Conservation (phyloP, 2,888 invertebrate genomes). For the Drosophila subsilvestris region DNA sequence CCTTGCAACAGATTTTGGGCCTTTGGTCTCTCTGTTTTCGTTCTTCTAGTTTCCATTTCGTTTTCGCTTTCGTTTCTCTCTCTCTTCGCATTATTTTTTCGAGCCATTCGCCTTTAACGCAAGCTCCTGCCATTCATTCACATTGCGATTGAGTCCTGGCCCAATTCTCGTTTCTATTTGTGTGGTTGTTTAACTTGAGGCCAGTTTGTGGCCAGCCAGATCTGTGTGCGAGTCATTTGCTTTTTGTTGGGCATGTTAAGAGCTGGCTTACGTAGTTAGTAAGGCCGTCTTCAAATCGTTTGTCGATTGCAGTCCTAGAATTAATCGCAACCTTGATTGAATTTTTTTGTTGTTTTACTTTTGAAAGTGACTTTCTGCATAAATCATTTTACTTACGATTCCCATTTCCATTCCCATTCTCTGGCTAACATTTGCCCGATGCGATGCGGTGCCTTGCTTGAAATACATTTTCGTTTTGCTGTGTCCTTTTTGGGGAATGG, state of each 20-base stretch:
- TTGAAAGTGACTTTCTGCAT: neutral
- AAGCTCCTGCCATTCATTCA: constrained; percentile 63
- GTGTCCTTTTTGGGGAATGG: constrained; percentile 6
- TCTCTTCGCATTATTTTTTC: constrained; percentile 36
- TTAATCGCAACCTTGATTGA: neutral
- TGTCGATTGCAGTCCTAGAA: neutral
- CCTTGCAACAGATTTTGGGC: constrained; percentile 60
- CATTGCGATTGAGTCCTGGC: constrained; percentile 37
- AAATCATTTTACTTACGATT: constrained; percentile 12
- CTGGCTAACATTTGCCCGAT: constrained; percentile 11
- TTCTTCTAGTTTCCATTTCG: neutral
- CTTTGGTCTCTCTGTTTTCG: constrained; percentile 45
- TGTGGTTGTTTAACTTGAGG: constrained; percentile 18
- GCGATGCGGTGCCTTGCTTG: neutral
- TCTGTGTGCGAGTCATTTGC: constrained; percentile 55
- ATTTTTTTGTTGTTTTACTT: too few relatives aligned
- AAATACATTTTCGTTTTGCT: neutral
- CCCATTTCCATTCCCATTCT: constrained; percentile 25
- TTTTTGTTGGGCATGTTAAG: constrained; percentile 68
- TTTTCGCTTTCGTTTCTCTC: constrained; percentile 5
- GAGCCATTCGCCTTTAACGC: constrained; percentile 52
- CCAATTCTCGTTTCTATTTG: constrained; percentile 22
- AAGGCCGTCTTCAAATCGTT: neutral
- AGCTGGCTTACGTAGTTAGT: constrained; percentile 57
- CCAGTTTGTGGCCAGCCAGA: constrained; percentile 14